Conservation (phyloP, 2,888 invertebrate genomes). For the Latrodectus elegans region DNA sequence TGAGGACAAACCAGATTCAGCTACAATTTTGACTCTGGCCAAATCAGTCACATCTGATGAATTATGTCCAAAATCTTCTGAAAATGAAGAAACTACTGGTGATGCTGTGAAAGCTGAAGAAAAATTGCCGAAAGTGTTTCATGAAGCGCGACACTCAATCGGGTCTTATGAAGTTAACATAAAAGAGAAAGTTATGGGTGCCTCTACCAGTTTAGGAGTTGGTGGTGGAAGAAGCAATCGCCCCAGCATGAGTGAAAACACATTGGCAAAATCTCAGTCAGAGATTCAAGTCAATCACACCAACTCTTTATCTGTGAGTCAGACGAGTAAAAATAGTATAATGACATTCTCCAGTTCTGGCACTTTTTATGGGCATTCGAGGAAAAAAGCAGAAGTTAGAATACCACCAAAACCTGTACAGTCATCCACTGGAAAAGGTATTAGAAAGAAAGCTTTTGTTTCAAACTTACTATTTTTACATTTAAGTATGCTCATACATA, state of each 20-base stretch:
- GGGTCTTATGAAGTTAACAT: conserved; percentile 27
- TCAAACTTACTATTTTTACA: neutral
- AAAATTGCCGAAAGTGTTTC: conserved; percentile 29
- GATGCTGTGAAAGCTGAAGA: neutral
- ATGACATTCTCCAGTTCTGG: conserved; percentile 67
- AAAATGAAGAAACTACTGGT: conserved; percentile 8
- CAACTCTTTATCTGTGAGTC: conserved; percentile 64
- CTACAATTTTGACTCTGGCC: neutral
- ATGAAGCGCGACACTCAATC: conserved; percentile 54
- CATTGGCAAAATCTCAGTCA: conserved; percentile 62
- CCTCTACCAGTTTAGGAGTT: conserved; percentile 43
- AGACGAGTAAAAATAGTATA: conserved; percentile 60
- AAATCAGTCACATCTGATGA: conserved; percentile 19
- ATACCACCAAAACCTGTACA: conserved; percentile 55
- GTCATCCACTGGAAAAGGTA: conserved; percentile 58
- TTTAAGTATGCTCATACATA: neutral
- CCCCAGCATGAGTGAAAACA: conserved; percentile 57
- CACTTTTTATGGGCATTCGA: conserved; percentile 62
- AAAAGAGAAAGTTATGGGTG: conserved; percentile 20
- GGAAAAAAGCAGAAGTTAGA: conserved; percentile 56
- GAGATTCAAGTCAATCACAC: conserved; percentile 59
- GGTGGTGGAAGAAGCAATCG: conserved; percentile 58
- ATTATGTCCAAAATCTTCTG: neutral
- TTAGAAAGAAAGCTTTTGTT: neutral
- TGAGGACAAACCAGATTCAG: conserved; percentile 6